Percentiles rank a stretch among this genome's conserved stretches.
phyloP scores from a whole-genome alignment of 30 jellyfish, hydroid and myxozoan species.

The Hydractinia symbiolongicarpus region DNA sequence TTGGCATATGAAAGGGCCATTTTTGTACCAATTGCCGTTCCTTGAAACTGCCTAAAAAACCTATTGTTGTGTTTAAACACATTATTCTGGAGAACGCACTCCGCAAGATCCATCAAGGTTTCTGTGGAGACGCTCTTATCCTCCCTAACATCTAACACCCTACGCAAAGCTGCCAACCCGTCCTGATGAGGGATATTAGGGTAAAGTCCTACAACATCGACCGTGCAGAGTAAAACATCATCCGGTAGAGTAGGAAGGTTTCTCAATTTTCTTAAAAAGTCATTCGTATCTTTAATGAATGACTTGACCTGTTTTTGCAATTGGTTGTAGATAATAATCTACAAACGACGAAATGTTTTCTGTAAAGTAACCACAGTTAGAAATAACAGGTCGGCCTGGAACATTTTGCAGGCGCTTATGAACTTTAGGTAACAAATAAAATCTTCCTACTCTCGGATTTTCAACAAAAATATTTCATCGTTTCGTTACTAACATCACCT shows the following conservation, averaged over 20 bases:
- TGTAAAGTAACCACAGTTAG: conserved; percentile 45
- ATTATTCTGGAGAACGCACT: neutral
- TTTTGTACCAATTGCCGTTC: conserved; percentile 46
- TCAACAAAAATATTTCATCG: neutral
- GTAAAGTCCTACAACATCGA: conserved; percentile 32
- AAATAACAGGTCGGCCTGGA: conserved; percentile 51
- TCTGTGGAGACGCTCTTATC: neutral
- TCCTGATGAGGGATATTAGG: conserved; percentile 8
- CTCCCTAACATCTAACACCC: neutral
- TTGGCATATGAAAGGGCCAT: conserved; percentile 32
- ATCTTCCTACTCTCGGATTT: conserved; percentile 9
- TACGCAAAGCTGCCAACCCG: no score
- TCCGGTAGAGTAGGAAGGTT: neutral
- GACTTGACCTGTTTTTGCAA: conserved; percentile 26
- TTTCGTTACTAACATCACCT: conserved; percentile 16
- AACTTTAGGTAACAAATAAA: conserved; percentile 34
- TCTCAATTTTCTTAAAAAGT: conserved; percentile 15
- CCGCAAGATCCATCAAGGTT: neutral
- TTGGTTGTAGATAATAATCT: conserved; percentile 38
- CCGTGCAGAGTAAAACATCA: conserved; percentile 12
- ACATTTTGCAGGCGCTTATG: conserved; percentile 35
- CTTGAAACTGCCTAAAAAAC: conserved; percentile 19
- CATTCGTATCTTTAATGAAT: conserved; percentile 41
- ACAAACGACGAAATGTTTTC: conserved; percentile 31
- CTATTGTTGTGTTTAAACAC: neutral